Evolutionary conservation across 2,888 invertebrate genomes (phyloP).

Genomic region (Meghimatium bilineatum): DNA sequence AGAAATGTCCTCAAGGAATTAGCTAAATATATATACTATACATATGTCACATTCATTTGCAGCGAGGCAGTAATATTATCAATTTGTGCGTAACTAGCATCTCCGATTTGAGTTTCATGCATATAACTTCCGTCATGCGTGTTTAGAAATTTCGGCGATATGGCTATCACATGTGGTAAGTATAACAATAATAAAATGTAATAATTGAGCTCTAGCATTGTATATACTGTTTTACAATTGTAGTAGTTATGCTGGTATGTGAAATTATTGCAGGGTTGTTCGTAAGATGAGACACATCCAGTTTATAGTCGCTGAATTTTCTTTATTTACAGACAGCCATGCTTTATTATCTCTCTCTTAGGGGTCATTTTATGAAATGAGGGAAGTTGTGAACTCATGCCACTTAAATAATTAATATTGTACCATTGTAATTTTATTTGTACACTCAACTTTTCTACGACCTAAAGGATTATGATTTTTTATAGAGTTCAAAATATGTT

Average conservation of each 20-base stretch:
- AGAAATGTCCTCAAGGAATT: too few relatives aligned
- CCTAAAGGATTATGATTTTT: too few relatives aligned
- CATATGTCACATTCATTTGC: background rate
- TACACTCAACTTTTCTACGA: too few relatives aligned
- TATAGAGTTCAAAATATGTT: too few relatives aligned
- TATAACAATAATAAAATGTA: background rate
- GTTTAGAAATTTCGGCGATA: background rate
- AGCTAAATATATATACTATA: too few relatives aligned
- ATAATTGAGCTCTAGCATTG: background rate
- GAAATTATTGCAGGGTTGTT: background rate
- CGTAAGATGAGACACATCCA: too few relatives aligned
- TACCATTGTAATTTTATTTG: too few relatives aligned
- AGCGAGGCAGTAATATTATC: background rate
- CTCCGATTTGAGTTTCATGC: background rate
- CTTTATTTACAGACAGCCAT: slow-evolving; percentile 6
- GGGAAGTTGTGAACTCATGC: background rate
- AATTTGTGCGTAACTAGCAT: background rate
- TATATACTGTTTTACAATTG: background rate
- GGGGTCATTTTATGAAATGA: slow-evolving; percentile 2
- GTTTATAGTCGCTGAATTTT: background rate
- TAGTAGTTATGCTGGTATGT: background rate
- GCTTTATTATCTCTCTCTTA: background rate
- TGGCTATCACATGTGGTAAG: slow-evolving; percentile 24
- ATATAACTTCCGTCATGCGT: slow-evolving; percentile 19
- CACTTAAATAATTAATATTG: background rate